Base-by-base conservation (phyloP, 1,140 invertebrate species). In the Rhagoletis pomonella region DNA sequence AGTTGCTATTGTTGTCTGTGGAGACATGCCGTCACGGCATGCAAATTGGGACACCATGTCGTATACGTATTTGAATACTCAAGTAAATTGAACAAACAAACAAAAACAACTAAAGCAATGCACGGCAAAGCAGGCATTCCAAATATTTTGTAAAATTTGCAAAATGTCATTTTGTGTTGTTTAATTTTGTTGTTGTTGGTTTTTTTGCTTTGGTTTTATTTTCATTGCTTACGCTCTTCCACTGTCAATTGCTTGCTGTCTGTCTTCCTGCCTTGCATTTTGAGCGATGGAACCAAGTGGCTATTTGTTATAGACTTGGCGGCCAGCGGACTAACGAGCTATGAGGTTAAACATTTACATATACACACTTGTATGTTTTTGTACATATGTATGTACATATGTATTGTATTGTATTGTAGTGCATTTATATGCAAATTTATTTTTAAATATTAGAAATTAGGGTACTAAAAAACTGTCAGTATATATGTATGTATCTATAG, bases 91-190 rank as follows among this genome's bases (percentile, higher is more conserved):
- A 6, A 12, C 2, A 2, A 69, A 69, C 14, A 42, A 55, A 50
- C 67, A n/a, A 19, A 4, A 81, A 47, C 19, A 9, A 55, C 17
- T 6, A 19, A 58, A 55, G 73, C 73, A 19, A 58, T 19, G 73
- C 73, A 81, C 42, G 50, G n/a, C n/a, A 14, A 50, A 47, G 69
- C 69, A 73, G 44, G 73, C 50, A 81, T 81, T 81, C 73, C 73
- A 81, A 81, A 81, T 81, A 81, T 81, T 81, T 81, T 81, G 73
- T 81, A 81, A 81, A 81, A 81, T 81, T 81, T 81, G 73, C 73
- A 81, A 81, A 81, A 55, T 55, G 73, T 81, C 50, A 81, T 55
- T 81, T 81, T 7, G 73, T 47, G 4, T 77, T 77, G 47, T 73
- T 73, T 73, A 47, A 12, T 6, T 50, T 50, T 77, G 5, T 29